phyloP scores from a whole-genome alignment of 1,140 invertebrate genomes.

The Capitella teleta region DNA sequence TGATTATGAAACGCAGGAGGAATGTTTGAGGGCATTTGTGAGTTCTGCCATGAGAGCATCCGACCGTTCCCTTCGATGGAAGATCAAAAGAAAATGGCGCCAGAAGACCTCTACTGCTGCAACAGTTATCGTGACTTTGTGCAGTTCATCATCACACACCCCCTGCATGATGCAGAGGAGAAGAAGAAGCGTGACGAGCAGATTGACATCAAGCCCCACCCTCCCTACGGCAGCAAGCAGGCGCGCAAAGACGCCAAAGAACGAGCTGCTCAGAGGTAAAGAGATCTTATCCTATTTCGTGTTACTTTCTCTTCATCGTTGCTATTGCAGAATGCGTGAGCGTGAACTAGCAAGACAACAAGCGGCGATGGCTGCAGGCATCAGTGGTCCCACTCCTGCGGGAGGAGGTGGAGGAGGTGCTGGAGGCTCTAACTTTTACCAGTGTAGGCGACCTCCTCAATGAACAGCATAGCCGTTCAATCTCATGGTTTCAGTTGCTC shows the following conservation, averaged over 20 bases:
- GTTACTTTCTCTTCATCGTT: neutral
- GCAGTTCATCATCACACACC: constrained; percentile 19
- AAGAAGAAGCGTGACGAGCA: constrained; percentile 14
- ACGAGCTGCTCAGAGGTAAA: constrained; percentile 29
- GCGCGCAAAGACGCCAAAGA: constrained; percentile 30
- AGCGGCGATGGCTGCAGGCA: constrained; percentile 13
- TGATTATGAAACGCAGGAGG: constrained; percentile 8
- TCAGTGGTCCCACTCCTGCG: neutral
- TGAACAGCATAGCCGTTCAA: too few relatives aligned
- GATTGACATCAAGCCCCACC: constrained; percentile 32
- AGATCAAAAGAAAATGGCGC: constrained; percentile 24
- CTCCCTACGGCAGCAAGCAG: constrained; percentile 29
- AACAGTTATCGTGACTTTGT: constrained; percentile 37
- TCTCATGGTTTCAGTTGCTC: constrained; percentile 23
- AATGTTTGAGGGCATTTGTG: constrained; percentile 30
- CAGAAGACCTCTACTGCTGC: constrained; percentile 37
- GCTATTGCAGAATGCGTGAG: constrained; percentile 28
- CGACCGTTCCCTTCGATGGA: constrained; percentile 32
- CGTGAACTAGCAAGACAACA: constrained; percentile 27
- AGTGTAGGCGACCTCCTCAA: constrained; percentile 7
- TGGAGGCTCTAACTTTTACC: constrained; percentile 10
- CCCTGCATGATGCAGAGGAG: constrained; percentile 11
- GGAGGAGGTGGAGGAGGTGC: neutral
- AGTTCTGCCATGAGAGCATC: constrained; percentile 33
- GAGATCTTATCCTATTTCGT: neutral